Percentiles rank a stretch among this genome's conserved stretches.
phyloP scores from a whole-genome alignment of 2,797 vertebrate species.

The Phrynocephalus forsythii region DNA sequence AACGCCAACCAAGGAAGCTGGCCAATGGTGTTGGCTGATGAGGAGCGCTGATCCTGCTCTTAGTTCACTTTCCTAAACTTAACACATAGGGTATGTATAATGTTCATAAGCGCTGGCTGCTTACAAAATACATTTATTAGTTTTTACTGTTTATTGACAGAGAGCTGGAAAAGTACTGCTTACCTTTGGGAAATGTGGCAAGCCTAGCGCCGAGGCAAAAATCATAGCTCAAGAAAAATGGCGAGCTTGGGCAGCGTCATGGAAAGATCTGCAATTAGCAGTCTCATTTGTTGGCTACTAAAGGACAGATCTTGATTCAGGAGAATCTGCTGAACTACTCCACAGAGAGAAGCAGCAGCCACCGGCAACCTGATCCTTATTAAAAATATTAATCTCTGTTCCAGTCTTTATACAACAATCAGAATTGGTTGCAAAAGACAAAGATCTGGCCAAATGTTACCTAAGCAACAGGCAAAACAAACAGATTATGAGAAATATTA shows the following conservation, averaged over 20 bases:
- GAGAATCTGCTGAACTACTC: slow-evolving; percentile 58
- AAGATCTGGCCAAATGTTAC: slow-evolving; percentile 49
- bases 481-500: slow-evolving; percentile 49
- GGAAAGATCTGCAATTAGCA: slow-evolving; percentile 51
- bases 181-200: slow-evolving; percentile 16
- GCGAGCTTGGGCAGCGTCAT: slow-evolving; percentile 34
- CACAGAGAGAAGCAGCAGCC: slow-evolving; percentile 51
- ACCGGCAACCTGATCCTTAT: slow-evolving; percentile 62
- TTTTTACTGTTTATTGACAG: neutral
- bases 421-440: slow-evolving; percentile 48
- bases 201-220: slow-evolving; percentile 42
- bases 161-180: neutral
- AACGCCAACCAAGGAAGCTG: too few species aligned
- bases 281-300: slow-evolving; percentile 30
- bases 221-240: neutral
- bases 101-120: neutral
- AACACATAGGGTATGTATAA: neutral
- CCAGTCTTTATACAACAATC: slow-evolving; percentile 52
- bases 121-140: neutral
- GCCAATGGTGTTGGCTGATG: too few species aligned
- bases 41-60: neutral
- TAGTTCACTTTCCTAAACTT: neutral
- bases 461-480: slow-evolving; percentile 60
- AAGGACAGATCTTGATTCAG: slow-evolving; percentile 60
- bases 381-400: slow-evolving; percentile 75